Conservation (phyloP, 2,113 vertebrate genomes). For the Crypturellus undulatus region DNA sequence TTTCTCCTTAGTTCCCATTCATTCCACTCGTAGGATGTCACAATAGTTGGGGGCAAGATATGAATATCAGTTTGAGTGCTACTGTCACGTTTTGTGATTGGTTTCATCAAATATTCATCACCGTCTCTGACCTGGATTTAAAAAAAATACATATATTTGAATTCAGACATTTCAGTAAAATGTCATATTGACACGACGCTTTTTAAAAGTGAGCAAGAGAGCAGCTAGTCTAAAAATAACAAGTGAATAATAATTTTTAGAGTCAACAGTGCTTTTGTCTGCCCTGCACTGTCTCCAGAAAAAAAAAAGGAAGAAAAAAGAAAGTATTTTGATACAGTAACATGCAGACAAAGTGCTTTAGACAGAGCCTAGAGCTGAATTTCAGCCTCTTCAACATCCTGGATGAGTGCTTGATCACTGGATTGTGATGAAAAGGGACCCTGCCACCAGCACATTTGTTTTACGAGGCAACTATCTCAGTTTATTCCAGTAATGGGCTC, state of each 20-base stretch:
- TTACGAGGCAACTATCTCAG: not conserved
- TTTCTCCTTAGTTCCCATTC: slow-evolving; percentile 94
- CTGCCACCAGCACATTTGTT: not conserved
- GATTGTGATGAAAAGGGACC: not conserved
- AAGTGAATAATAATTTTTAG: not conserved
- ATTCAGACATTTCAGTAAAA: not conserved
- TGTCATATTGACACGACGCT: not conserved
- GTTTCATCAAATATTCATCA: slow-evolving; percentile 69
- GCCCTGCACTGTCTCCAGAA: not conserved
- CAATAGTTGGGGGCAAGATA: slow-evolving; percentile 85
- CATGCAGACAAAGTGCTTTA: not conserved
- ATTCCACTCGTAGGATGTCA: slow-evolving; percentile 92
- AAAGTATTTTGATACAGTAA: not conserved
- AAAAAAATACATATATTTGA: slow-evolving; percentile 41
- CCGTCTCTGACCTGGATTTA: slow-evolving; percentile 75
- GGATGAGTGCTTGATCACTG: rapidly evolving
- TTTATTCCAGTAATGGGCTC: not conserved
- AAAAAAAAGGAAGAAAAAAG: not conserved
- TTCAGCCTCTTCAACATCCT: not conserved
- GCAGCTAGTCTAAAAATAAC: not conserved
- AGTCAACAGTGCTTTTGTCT: not conserved
- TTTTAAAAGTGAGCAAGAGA: slow-evolving; percentile 5
- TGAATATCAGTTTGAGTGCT: slow-evolving; percentile 92
- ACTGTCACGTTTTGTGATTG: slow-evolving; percentile 78
- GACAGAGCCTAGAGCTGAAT: not conserved